These are phyloP conservation scores for Xestia c-nigrum DNA, from an alignment of 2,888 invertebrate genomes.

Conservation along the genomic window DNA sequence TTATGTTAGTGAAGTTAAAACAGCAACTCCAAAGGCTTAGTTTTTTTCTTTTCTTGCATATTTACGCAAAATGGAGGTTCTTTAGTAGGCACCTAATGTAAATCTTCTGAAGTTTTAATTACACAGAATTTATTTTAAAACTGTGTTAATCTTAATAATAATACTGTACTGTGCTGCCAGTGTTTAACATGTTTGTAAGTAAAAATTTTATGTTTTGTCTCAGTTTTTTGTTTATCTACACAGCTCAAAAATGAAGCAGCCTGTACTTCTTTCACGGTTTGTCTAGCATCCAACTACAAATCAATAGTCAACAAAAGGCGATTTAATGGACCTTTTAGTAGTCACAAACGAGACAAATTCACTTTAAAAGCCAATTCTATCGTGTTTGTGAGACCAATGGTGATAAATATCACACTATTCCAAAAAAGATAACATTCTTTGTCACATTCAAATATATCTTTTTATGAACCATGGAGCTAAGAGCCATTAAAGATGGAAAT, in stretches of 20 bases:
- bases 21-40: neutral
- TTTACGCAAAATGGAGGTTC: neutral
- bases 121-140: neutral
- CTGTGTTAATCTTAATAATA: neutral
- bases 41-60: neutral
- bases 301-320: constrained; percentile 83
- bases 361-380: constrained; percentile 83
- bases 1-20: neutral
- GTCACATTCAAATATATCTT: constrained; percentile 53
- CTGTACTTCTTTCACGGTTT: constrained; percentile 72
- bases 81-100: neutral
- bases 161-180: too few species aligned
- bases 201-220: neutral
- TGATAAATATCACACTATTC: constrained; percentile 71
- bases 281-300: constrained; percentile 81
- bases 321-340: constrained; percentile 86
- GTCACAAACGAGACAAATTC: constrained; percentile 88
- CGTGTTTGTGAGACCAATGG: constrained; percentile 69
- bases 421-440: constrained; percentile 57
- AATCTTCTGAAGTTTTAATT: neutral
- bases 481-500: constrained; percentile 47
- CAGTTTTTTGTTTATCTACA: neutral
- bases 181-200: too few species aligned
- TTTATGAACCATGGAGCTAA: constrained; percentile 39
- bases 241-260: constrained; percentile 63